A percentile compares a stretch with the other conserved stretches of the same genome.
These are phyloP conservation scores for Troides oblongomaculatus DNA, from an alignment of 2,888 invertebrate species.

Conservation along the genomic window DNA sequence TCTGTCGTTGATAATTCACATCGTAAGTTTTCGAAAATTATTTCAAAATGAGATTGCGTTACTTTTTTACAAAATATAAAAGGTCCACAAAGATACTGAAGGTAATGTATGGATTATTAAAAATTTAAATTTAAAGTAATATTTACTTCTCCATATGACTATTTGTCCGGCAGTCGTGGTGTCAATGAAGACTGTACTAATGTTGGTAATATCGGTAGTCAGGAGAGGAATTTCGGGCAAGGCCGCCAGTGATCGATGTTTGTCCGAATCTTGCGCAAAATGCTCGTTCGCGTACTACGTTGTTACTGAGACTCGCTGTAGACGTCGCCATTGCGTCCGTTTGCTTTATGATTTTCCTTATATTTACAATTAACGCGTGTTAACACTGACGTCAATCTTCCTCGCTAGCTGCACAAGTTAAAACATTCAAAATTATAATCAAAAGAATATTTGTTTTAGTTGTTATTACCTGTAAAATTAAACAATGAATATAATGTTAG, in stretches of 20 bases:
- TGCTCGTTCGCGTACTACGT: conserved; percentile 35
- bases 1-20: too few relatives aligned
- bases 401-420: conserved; percentile 33
- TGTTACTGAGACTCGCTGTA: conserved; percentile 8
- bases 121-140: not conserved
- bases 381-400: conserved; percentile 56
- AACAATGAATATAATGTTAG: too few relatives aligned
- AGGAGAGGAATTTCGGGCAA: conserved; percentile 71
- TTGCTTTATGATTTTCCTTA: conserved; percentile 58
- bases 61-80: too few relatives aligned
- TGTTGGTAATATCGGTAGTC: conserved; percentile 36
- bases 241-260: conserved; percentile 65
- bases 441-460: conserved; percentile 26
- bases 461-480: too few relatives aligned
- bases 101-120: too few relatives aligned
- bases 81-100: too few relatives aligned
- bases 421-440: conserved; percentile 30
- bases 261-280: conserved; percentile 62
- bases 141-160: not conserved
- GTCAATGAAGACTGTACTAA: conserved; percentile 34
- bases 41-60: too few relatives aligned
- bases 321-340: conserved; percentile 44
- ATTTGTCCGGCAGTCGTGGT: not conserved
- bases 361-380: conserved; percentile 60
- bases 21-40: too few relatives aligned